Percentiles rank a stretch among this genome's conserved stretches.
phyloP scores from a whole-genome alignment of 1,140 invertebrate species.

The Drosophila baimaii region DNA sequence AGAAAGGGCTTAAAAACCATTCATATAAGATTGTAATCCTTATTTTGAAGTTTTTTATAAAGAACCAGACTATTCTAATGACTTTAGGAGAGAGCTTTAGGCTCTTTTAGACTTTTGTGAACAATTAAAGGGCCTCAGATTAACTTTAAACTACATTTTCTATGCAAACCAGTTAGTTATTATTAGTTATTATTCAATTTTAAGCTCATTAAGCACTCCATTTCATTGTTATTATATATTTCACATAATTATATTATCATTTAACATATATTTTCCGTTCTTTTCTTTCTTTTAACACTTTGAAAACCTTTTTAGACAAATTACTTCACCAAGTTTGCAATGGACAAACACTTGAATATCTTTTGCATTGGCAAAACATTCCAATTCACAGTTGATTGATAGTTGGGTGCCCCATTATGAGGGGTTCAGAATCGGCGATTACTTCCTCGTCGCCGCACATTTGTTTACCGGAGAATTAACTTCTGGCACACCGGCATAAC shows the following conservation, averaged over 20 bases:
- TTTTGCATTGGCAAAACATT: constrained; percentile 12
- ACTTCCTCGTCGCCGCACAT: constrained; percentile 39
- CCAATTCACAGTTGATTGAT: constrained; percentile 35
- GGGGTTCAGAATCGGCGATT: constrained; percentile 15
- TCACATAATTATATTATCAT: background rate
- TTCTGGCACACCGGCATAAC: constrained; percentile 27
- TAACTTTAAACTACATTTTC: background rate
- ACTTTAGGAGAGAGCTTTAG: no score
- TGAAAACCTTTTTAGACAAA: background rate
- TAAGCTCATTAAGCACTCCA: background rate
- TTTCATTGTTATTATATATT: no score
- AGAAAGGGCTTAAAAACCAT: background rate
- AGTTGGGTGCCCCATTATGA: constrained; percentile 17
- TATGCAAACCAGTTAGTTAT: background rate
- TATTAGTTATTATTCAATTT: background rate
- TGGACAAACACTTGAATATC: constrained; percentile 11
- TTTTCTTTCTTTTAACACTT: background rate
- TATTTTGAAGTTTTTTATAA: background rate
- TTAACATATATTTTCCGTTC: no score
- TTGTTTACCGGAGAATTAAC: constrained; percentile 32
- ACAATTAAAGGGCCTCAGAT: background rate
- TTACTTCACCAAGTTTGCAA: background rate
- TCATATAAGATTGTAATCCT: background rate
- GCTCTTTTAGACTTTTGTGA: background rate
- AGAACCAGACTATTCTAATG: no score